A percentile compares a stretch with the other conserved stretches of the same genome.
These are phyloP conservation scores for Sebastes matsubarae DNA, from an alignment of 2,797 vertebrate genomes.

Conservation along the genomic window DNA sequence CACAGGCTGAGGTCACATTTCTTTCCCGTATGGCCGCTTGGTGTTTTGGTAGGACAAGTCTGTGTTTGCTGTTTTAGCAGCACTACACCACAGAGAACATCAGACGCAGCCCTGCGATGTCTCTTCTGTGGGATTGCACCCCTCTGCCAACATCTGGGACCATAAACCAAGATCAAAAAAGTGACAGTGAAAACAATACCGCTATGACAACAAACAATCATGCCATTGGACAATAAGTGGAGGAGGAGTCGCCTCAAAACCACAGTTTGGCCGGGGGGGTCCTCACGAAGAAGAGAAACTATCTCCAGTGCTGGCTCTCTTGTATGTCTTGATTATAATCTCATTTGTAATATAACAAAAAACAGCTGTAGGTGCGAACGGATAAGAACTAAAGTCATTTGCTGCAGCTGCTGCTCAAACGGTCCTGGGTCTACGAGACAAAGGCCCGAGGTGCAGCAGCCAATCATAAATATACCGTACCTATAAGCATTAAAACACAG, in stretches of 20 bases:
- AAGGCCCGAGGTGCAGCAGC: conserved; percentile 14
- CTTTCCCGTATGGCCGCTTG: background rate
- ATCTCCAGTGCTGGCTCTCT: conserved; percentile 7
- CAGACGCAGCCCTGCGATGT: conserved; percentile 39
- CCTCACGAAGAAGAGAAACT: conserved; percentile 15
- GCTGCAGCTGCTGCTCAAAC: conserved; percentile 13
- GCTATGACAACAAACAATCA: conserved; percentile 69
- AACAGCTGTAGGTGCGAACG: conserved; percentile 8
- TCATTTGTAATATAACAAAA: conserved; percentile 14
- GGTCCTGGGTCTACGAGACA: background rate
- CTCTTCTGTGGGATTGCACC: conserved; percentile 62
- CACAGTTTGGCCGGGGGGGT: conserved; percentile 26
- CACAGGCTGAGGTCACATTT: conserved; percentile 1
- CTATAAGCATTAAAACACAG: conserved; percentile 38
- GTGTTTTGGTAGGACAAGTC: conserved; percentile 21
- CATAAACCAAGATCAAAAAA: conserved; percentile 70
- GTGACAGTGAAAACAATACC: conserved; percentile 65
- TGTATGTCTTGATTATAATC: conserved; percentile 10
- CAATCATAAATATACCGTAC: conserved; percentile 34
- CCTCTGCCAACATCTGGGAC: conserved; percentile 75
- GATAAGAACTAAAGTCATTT: background rate
- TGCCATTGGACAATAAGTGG: conserved; percentile 50
- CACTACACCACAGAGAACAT: conserved; percentile 56
- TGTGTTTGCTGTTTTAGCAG: conserved; percentile 62
- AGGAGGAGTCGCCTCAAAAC: conserved; percentile 32